Percentiles rank a stretch among this genome's conserved stretches.
These are phyloP conservation scores for Alosa sapidissima DNA, from an alignment of 2,797 vertebrate genomes.

Conservation along the genomic window DNA sequence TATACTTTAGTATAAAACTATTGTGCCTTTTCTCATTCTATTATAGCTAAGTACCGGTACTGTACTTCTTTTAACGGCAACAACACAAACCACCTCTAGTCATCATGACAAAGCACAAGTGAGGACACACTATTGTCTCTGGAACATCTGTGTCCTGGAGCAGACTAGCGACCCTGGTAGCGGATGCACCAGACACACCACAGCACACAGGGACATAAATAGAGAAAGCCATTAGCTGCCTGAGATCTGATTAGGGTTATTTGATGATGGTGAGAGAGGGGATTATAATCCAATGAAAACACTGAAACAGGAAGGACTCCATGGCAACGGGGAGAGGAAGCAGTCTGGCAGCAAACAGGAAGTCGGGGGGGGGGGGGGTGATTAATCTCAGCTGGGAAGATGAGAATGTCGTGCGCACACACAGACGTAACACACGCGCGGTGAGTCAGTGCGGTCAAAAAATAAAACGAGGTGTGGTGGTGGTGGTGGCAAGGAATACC, in stretches of 20 bases:
- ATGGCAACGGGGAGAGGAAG: slow-evolving; percentile 44
- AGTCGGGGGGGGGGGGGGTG: slow-evolving; percentile 16
- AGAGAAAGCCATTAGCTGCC: not conserved
- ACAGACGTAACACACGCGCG: not conserved
- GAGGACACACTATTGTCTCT: not conserved
- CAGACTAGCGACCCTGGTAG: not conserved
- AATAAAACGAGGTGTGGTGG: slow-evolving; percentile 38
- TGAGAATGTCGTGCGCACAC: not conserved
- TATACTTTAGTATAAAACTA: too few relatives aligned
- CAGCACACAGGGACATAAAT: not conserved
- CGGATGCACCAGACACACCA: not conserved
- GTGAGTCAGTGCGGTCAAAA: slow-evolving; percentile 49
- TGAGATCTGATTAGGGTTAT: not conserved
- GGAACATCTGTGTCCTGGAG: not conserved
- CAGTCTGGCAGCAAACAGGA: slow-evolving; percentile 28
- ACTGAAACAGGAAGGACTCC: slow-evolving; percentile 41
- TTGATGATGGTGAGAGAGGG: not conserved
- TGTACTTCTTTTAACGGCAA: not conserved
- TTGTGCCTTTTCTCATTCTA: not conserved
- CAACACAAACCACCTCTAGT: not conserved
- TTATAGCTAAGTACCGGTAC: not conserved
- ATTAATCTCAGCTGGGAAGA: slow-evolving; percentile 27
- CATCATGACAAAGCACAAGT: not conserved
- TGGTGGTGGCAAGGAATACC: slow-evolving; percentile 28
- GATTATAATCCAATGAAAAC: slow-evolving; percentile 29